Conservation (phyloP, 2,888 invertebrate species). For the Callinectes sapidus region DNA sequence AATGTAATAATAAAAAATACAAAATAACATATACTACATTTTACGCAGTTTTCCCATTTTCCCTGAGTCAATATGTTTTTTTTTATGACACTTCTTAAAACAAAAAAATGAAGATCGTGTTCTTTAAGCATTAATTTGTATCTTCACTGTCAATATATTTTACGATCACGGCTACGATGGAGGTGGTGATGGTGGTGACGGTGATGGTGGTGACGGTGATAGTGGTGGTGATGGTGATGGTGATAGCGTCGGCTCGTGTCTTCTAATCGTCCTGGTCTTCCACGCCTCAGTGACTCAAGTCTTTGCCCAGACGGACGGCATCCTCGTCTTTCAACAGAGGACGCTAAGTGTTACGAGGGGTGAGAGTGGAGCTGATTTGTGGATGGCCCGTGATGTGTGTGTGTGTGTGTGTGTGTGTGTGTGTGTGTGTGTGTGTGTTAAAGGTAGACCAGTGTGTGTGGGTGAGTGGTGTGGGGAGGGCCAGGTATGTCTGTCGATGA, state of each 20-base stretch:
- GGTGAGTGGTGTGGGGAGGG: background rate
- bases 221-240: background rate
- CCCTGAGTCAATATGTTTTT: too few species aligned
- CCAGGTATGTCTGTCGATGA: background rate
- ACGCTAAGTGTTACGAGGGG: background rate
- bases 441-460: background rate
- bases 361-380: background rate
- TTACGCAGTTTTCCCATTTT: too few species aligned
- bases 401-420: conserved; percentile 27
- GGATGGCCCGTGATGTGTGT: background rate
- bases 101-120: too few species aligned
- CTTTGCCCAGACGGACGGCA: background rate
- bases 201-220: background rate
- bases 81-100: too few species aligned
- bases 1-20: too few species aligned
- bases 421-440: conserved; percentile 17
- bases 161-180: too few species aligned
- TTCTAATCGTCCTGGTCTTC: background rate
- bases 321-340: background rate
- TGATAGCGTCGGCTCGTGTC: background rate
- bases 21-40: too few species aligned
- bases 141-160: too few species aligned
- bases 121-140: too few species aligned
- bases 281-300: background rate
- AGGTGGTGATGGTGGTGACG: too few species aligned